Conservation (phyloP, 2,113 vertebrate species). For the Pangasianodon gigas region DNA sequence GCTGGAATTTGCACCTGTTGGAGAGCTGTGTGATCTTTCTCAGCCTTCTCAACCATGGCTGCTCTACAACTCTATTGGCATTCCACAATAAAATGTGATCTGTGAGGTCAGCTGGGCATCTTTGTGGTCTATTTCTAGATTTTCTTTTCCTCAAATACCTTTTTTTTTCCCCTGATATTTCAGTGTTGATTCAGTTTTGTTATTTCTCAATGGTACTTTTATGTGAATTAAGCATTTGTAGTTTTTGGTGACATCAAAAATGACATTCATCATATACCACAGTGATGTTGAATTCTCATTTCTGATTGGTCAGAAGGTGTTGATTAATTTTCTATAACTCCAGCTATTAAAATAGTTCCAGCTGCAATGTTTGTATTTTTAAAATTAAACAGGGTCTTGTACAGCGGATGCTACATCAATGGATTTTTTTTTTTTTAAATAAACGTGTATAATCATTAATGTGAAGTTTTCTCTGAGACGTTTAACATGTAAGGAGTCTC, state of each 20-base stretch:
- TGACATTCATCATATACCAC: too few relatives aligned
- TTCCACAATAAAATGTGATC: slow-evolving; percentile 36
- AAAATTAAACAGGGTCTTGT: neutral
- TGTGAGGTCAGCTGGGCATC: neutral
- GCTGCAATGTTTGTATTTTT: neutral
- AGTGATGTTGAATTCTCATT: neutral
- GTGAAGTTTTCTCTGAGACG: neutral
- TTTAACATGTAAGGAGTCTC: neutral
- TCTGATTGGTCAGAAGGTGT: neutral
- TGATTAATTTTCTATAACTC: neutral
- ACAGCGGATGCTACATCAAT: neutral
- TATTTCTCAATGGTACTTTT: neutral
- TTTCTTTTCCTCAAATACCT: neutral
- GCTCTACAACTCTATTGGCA: slow-evolving; percentile 36
- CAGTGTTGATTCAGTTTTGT: neutral
- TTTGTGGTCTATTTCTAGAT: neutral
- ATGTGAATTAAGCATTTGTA: too few relatives aligned
- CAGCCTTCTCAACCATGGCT: slow-evolving; percentile 46
- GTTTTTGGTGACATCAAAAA: neutral
- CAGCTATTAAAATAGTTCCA: neutral
- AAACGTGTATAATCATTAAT: neutral
- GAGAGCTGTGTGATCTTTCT: slow-evolving; percentile 54
- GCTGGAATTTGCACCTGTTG: slow-evolving; percentile 78
- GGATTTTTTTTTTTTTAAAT: neutral
- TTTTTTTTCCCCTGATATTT: neutral